Evolutionary conservation across 1,140 invertebrate genomes (phyloP).

Genomic region (Drosophila kohkoa): DNA sequence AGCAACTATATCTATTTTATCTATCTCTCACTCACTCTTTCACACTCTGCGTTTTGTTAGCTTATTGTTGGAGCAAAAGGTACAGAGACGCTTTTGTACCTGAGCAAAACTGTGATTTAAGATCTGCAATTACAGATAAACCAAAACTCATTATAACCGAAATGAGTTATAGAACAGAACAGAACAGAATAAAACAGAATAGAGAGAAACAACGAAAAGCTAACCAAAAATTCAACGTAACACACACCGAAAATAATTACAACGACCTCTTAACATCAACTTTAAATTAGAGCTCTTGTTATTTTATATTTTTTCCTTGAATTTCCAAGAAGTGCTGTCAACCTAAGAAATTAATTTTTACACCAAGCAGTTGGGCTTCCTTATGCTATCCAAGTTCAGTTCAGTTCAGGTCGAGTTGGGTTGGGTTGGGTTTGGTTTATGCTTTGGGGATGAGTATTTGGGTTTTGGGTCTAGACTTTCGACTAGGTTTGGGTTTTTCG

Average conservation of each 20-base stretch:
- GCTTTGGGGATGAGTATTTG: not conserved
- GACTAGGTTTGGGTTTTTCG: constrained; percentile 8
- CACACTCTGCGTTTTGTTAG: constrained; percentile 41
- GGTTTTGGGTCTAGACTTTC: constrained; percentile 32
- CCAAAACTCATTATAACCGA: constrained; percentile 76
- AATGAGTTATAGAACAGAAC: constrained; percentile 70
- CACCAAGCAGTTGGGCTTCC: constrained; percentile 42
- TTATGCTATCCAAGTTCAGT: not conserved
- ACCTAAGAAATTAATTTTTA: constrained; percentile 70
- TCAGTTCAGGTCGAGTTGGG: not conserved
- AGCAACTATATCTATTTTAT: constrained; percentile 7
- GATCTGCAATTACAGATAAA: constrained; percentile 78
- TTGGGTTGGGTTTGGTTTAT: not conserved
- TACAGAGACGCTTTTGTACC: constrained; percentile 26
- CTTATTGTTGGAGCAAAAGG: constrained; percentile 36
- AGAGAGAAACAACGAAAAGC: constrained; percentile 9
- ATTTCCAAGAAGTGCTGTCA: constrained; percentile 75
- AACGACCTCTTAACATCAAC: constrained; percentile 45
- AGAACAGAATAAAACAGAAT: constrained; percentile 16
- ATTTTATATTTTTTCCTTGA: constrained; percentile 26
- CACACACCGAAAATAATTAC: constrained; percentile 21
- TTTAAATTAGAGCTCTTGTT: constrained; percentile 64
- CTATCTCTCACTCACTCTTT: not conserved
- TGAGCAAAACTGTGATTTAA: constrained; percentile 53
- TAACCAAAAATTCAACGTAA: constrained; percentile 15